phyloP scores from a whole-genome alignment of 2,888 invertebrate species.

The Hemaris fuciformis region DNA sequence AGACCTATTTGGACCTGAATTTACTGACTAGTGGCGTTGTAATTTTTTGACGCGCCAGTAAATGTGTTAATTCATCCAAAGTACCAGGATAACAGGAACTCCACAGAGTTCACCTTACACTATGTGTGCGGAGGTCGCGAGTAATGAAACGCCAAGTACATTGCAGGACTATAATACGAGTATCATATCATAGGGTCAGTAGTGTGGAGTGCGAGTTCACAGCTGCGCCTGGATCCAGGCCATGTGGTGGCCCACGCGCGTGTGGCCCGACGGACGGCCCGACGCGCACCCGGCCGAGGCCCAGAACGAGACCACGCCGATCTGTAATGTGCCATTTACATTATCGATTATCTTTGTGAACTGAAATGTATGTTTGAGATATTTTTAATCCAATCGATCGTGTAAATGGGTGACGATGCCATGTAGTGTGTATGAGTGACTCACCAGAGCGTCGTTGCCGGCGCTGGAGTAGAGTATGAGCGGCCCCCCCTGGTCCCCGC shows the following conservation, averaged over 20 bases:
- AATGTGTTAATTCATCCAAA: too few relatives aligned
- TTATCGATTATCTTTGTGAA: not conserved
- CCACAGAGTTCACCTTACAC: too few relatives aligned
- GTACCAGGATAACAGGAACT: too few relatives aligned
- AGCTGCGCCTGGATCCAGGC: not conserved
- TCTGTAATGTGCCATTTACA: not conserved
- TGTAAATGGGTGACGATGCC: not conserved
- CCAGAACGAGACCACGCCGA: not conserved
- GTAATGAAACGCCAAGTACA: too few relatives aligned
- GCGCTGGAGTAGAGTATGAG: constrained; percentile 21
- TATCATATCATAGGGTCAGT: not conserved
- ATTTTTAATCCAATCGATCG: not conserved
- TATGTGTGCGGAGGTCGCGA: too few relatives aligned
- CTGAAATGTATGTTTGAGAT: not conserved
- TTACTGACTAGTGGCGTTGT: too few relatives aligned
- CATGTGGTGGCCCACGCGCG: not conserved
- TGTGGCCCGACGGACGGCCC: not conserved
- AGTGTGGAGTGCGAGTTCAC: not conserved
- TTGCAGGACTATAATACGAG: too few relatives aligned
- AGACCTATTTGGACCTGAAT: too few relatives aligned
- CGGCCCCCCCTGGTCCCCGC: constrained; percentile 46
- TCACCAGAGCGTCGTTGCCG: constrained; percentile 21
- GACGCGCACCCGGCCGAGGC: not conserved
- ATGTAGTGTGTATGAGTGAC: not conserved
- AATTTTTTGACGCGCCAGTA: too few relatives aligned